Conservation (phyloP, 2,113 vertebrate genomes). For the Pterophyllum scalare region DNA sequence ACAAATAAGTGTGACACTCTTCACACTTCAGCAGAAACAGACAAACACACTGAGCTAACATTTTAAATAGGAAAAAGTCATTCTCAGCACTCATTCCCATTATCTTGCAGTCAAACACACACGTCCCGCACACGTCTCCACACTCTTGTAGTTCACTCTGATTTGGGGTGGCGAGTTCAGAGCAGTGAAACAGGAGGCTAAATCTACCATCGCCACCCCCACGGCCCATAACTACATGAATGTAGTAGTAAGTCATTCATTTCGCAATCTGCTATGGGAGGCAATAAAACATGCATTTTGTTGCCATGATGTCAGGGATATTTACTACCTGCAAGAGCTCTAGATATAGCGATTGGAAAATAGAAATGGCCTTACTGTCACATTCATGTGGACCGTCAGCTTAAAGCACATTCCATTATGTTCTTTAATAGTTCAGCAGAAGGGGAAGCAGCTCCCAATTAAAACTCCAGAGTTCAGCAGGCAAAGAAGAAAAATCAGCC, state of each 20-base stretch:
- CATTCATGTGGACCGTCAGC: constrained; percentile 80
- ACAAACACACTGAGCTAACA: constrained; percentile 18
- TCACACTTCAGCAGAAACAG: constrained; percentile 12
- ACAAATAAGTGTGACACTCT: constrained; percentile 1
- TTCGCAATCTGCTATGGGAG: constrained; percentile 75
- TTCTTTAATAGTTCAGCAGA: constrained; percentile 70
- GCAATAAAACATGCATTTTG: constrained; percentile 83
- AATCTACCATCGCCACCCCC: constrained; percentile 71
- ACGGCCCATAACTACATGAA: constrained; percentile 79
- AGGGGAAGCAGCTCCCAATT: constrained; percentile 66
- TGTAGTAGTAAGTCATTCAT: constrained; percentile 83
- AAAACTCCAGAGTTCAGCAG: constrained; percentile 69
- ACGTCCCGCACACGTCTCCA: constrained; percentile 47
- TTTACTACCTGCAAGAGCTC: constrained; percentile 60
- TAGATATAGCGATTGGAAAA: constrained; percentile 76
- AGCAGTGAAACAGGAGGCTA: constrained; percentile 71
- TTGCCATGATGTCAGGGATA: constrained; percentile 67
- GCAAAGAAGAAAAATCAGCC: constrained; percentile 76
- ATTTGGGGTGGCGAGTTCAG: constrained; percentile 77
- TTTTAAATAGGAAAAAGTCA: constrained; percentile 1
- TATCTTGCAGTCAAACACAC: constrained; percentile 30
- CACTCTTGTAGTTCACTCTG: constrained; percentile 77
- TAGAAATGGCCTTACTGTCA: constrained; percentile 78
- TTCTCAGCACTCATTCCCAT: constrained; percentile 27
- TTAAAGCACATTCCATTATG: constrained; percentile 78